Percentiles rank a stretch among this genome's conserved stretches.
Conservation (phyloP, 2,797 vertebrate genomes). For the Myotis planiceps region DNA sequence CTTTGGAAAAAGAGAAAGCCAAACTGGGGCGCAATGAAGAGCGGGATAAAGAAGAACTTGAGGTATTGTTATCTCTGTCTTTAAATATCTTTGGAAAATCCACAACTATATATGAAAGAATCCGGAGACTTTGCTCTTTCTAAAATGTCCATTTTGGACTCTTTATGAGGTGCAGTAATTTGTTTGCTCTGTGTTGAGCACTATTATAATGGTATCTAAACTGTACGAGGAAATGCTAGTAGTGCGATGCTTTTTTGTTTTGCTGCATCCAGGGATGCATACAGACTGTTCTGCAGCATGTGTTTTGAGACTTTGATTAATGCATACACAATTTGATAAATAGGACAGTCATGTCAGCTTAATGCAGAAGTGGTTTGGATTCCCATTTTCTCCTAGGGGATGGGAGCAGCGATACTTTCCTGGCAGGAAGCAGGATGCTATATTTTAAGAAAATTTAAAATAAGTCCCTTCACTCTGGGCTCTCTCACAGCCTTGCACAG, state of each 20-base stretch:
- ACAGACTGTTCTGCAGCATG: neutral
- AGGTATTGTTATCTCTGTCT: conserved; percentile 87
- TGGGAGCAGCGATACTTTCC: neutral
- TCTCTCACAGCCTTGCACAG: neutral
- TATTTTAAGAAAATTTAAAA: neutral
- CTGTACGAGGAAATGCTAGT: neutral
- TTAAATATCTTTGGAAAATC: neutral
- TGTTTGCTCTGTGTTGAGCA: neutral
- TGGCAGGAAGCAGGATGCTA: neutral
- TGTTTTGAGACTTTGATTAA: conserved; percentile 3
- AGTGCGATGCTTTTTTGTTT: neutral
- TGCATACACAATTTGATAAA: neutral
- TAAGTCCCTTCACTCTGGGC: neutral
- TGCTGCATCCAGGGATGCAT: neutral
- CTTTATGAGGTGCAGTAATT: neutral
- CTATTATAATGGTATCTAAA: neutral
- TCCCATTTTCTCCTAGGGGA: neutral
- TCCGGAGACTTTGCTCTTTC: neutral
- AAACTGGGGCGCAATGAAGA: conserved; percentile 89
- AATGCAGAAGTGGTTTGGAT: neutral
- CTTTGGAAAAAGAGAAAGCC: conserved; percentile 93
- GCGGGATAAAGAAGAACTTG: conserved; percentile 92
- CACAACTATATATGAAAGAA: neutral
- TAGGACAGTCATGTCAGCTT: neutral
- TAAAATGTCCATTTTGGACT: neutral